Conservation (phyloP, 2,797 vertebrate genomes). For the Protosalanx chinensis region DNA sequence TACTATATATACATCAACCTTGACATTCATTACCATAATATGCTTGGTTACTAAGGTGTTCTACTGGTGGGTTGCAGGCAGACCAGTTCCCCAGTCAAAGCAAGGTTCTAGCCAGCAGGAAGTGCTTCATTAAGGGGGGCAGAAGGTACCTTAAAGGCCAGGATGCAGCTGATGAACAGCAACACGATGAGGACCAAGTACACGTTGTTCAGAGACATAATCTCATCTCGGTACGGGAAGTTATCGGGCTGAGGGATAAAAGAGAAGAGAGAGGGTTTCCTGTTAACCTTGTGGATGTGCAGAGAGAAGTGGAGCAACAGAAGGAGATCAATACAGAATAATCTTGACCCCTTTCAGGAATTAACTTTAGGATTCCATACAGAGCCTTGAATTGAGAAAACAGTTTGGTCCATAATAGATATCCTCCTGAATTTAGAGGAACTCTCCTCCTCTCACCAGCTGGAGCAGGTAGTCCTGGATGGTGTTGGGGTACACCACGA, state of each 20-base stretch:
- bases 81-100: neutral
- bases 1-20: slow-evolving; percentile 68
- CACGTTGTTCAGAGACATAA: slow-evolving; percentile 85
- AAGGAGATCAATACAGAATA: neutral
- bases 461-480: slow-evolving; percentile 92
- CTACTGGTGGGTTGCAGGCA: neutral
- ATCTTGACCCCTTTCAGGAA: too few relatives aligned
- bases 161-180: slow-evolving; percentile 87
- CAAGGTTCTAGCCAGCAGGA: neutral
- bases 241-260: slow-evolving; percentile 77
- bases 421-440: neutral
- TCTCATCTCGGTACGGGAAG: slow-evolving; percentile 93
- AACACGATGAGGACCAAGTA: slow-evolving; percentile 89
- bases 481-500: slow-evolving; percentile 90
- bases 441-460: slow-evolving; percentile 73
- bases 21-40: slow-evolving; percentile 59
- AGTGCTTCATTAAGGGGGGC: neutral
- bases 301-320: neutral
- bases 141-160: slow-evolving; percentile 85
- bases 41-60: too few relatives aligned
- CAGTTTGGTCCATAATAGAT: too few relatives aligned
- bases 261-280: neutral
- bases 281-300: neutral
- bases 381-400: too few relatives aligned
- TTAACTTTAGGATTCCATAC: too few relatives aligned